Evolutionary conservation across 2,888 invertebrate genomes (phyloP).

Genomic region (Cyrtodaria siliqua): DNA sequence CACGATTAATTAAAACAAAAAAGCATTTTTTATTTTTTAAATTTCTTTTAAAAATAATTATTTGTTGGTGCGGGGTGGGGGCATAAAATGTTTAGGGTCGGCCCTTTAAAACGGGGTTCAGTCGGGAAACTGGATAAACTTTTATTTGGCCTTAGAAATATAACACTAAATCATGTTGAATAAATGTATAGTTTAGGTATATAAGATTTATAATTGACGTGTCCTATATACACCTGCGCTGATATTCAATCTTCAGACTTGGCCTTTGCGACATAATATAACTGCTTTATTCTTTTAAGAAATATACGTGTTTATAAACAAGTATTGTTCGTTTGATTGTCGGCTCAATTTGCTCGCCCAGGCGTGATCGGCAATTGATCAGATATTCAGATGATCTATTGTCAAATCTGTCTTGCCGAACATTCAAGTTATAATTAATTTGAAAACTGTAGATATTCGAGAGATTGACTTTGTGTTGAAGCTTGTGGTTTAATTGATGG

Average conservation of each 20-base stretch:
- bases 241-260: constrained; percentile 39
- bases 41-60: no score
- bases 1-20: no score
- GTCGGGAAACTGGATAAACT: no score
- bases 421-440: no score
- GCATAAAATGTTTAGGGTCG: no score
- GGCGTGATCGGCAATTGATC: constrained; percentile 21
- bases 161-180: constrained; percentile 18
- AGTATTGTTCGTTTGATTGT: constrained; percentile 27
- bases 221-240: constrained; percentile 42
- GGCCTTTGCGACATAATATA: constrained; percentile 13
- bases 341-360: constrained; percentile 14
- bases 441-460: no score
- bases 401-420: constrained; percentile 18
- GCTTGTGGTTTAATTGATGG: no score
- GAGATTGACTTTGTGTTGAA: no score
- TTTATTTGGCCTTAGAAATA: no score
- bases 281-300: constrained; percentile 9
- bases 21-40: no score
- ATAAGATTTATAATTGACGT: constrained; percentile 51
- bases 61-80: no score
- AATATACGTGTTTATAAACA: constrained; percentile 27
- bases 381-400: constrained; percentile 4
- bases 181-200: constrained; percentile 23
- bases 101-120: no score